Evolutionary conservation across 2,888 invertebrate genomes (phyloP).

Genomic region (Cryptosula pallasiana): DNA sequence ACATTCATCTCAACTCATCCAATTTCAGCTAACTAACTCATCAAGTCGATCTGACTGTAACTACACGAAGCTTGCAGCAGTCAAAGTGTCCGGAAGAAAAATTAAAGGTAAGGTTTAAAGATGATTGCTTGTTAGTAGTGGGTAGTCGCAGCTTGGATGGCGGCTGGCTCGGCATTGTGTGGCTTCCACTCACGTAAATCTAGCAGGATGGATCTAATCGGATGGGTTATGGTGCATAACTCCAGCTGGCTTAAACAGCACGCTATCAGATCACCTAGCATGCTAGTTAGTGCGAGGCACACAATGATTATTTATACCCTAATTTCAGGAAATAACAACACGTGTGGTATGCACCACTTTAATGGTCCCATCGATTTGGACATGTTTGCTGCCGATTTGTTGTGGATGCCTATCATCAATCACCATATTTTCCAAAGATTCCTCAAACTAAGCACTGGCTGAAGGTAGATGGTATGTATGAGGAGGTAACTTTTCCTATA

Average conservation of each 20-base stretch:
- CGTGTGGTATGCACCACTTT: slow-evolving; percentile 21
- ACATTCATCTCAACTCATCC: too few species aligned
- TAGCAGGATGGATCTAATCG: neutral
- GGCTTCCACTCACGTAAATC: neutral
- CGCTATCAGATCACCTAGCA: too few species aligned
- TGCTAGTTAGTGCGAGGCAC: slow-evolving; percentile 1
- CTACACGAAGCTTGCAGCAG: too few species aligned
- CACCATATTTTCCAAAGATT: slow-evolving; percentile 13
- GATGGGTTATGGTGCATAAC: neutral
- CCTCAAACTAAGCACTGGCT: slow-evolving; percentile 21
- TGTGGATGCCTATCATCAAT: slow-evolving; percentile 9
- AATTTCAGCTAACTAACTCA: too few species aligned
- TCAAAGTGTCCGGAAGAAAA: too few species aligned
- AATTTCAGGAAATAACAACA: slow-evolving; percentile 14
- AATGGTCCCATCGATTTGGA: slow-evolving; percentile 22
- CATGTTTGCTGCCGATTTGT: slow-evolving; percentile 9
- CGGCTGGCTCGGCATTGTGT: neutral
- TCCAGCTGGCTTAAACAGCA: too few species aligned
- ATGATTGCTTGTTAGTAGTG: too few species aligned
- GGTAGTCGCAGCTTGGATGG: too few species aligned
- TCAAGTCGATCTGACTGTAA: too few species aligned
- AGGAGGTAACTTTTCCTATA: neutral
- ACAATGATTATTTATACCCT: slow-evolving; percentile 20
- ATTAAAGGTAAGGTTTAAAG: too few species aligned
- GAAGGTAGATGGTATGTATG: slow-evolving; percentile 17